Evolutionary conservation across 2,888 invertebrate species (phyloP).

Genomic region (Heliothis peltigera): DNA sequence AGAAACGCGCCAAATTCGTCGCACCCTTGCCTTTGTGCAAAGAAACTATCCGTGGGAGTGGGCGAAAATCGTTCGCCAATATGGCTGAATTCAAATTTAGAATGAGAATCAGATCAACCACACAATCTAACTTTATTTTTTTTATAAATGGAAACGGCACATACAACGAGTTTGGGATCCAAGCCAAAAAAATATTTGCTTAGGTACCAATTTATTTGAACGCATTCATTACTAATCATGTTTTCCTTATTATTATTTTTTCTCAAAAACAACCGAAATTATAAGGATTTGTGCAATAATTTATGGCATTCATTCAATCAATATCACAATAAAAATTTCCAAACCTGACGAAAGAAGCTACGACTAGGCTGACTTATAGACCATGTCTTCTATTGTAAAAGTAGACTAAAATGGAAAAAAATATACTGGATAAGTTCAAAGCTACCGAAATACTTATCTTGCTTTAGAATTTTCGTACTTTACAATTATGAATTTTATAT

Average conservation of each 20-base stretch:
- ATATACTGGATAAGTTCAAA: not conserved
- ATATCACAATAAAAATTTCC: not conserved
- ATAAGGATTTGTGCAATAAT: not conserved
- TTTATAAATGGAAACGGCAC: conserved; percentile 25
- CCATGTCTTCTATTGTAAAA: not conserved
- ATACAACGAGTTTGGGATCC: conserved; percentile 2
- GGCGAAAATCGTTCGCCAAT: conserved; percentile 92
- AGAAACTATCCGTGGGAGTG: conserved; percentile 94
- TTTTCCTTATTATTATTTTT: not conserved
- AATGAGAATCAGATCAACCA: conserved; percentile 28
- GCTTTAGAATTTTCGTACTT: no score
- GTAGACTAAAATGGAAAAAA: not conserved
- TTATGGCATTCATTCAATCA: not conserved
- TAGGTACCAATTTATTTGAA: no score
- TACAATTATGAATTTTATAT: no score
- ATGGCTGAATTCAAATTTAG: conserved; percentile 83
- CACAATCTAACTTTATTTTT: conserved; percentile 24
- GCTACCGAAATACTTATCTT: no score
- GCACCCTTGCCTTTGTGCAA: conserved; percentile 93
- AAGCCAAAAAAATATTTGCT: not conserved
- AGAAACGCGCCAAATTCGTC: conserved; percentile 92
- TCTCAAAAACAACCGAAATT: not conserved
- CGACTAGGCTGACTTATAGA: not conserved
- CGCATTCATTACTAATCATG: no score
- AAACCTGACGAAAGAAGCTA: not conserved